Evolutionary conservation across 2,113 vertebrate species (phyloP), one percentile per base, ranked within the genome.

Genomic region (Camelus bactrianus): DNA sequence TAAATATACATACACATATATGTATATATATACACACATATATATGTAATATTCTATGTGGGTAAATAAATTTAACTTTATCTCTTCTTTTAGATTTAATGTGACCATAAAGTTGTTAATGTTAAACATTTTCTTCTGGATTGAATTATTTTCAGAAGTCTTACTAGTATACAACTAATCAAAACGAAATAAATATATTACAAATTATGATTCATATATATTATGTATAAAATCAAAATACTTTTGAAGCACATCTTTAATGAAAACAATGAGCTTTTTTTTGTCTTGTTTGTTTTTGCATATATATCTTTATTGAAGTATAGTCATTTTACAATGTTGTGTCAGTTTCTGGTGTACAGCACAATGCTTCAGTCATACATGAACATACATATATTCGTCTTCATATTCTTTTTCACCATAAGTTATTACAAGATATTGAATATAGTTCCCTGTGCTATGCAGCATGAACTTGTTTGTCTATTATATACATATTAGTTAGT

Each of bases 21-120:
- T 48, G 48, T 19, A 65, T n/a, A 28, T 22, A 42, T 19, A 48
- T n/a, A 50, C 8, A 19, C 14, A 58, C 32, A 48, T 62, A 89
- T 28, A 56, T n/a, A 42, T 69, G 6, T 38, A 75, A 46, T 90
- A 48, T 62, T 81, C 16, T 13, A 38, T 38, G 16, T 84, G 17
- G 17, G 7, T 76, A 82, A 35, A 30, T 65, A 89, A 75, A 76
- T 86, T 77, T 76, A 73, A 35, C 5, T 87, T 56, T 79, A 70
- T 30, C 30, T 94, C 73, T 83, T 88, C 60, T 82, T 87, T 84
- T 89, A 96, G 91, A 85, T 93, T 52, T 77, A 91, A 72, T 69
- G 22, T 30, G 24, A 50, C 7, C 6, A 64, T 93, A 28, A 77
- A 83, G 19, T 82, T 83, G 3, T 76, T 80, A 94, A 69, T 83